phyloP scores from a whole-genome alignment of 2,797 vertebrate genomes.

The Enteromius thamalakanensis region DNA sequence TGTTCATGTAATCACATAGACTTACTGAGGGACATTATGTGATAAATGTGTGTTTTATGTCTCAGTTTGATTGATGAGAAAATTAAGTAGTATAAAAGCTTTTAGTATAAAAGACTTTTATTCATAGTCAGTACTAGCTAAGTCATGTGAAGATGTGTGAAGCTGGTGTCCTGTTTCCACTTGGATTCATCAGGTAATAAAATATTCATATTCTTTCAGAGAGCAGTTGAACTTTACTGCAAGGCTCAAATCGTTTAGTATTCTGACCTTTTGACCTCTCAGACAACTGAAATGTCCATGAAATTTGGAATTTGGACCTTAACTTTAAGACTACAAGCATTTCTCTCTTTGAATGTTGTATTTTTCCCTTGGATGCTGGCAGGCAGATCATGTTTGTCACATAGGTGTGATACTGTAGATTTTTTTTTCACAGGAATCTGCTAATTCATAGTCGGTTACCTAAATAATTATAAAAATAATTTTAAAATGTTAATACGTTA shows the following conservation, averaged over 20 bases:
- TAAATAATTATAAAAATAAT: background rate
- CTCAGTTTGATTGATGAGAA: background rate
- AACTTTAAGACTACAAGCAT: background rate
- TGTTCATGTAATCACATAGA: slow-evolving; percentile 62
- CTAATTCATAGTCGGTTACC: background rate
- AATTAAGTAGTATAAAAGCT: background rate
- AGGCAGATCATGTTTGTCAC: background rate
- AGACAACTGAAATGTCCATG: slow-evolving; percentile 1
- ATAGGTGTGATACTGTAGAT: background rate
- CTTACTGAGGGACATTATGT: slow-evolving; percentile 52
- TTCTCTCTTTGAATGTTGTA: background rate
- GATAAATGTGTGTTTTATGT: background rate
- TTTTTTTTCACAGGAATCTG: background rate
- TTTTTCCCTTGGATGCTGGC: background rate
- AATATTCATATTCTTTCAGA: slow-evolving; percentile 61
- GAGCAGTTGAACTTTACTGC: background rate
- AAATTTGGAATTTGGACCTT: background rate
- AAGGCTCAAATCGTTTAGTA: background rate
- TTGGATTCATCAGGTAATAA: slow-evolving; percentile 59
- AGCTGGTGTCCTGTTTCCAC: slow-evolving; percentile 57
- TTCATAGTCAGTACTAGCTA: background rate
- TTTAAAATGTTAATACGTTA: background rate
- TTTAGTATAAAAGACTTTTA: background rate
- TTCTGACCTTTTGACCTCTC: slow-evolving; percentile 21
- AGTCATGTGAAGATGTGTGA: background rate